Conservation (phyloP, 64 coral and sea anemone genomes). For the Montipora capricornis region DNA sequence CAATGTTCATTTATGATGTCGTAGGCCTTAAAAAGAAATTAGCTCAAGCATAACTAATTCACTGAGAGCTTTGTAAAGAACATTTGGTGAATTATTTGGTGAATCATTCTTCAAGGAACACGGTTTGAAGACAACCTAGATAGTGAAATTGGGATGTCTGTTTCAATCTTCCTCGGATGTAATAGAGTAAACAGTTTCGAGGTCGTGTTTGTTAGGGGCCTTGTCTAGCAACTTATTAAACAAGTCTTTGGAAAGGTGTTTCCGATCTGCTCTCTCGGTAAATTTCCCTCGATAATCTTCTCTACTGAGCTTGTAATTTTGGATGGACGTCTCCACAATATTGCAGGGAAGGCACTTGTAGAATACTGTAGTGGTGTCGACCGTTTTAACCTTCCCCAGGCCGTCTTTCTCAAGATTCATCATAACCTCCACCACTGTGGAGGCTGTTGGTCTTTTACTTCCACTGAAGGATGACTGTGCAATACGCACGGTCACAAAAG, state of each 20-base stretch:
- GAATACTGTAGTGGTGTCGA: constrained; percentile 19
- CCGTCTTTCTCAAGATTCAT: constrained; percentile 23
- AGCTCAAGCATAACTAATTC: neutral
- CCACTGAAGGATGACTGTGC: neutral
- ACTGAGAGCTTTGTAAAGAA: neutral
- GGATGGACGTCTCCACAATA: neutral
- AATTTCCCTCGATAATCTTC: neutral
- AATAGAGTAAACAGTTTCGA: neutral
- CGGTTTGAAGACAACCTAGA: neutral
- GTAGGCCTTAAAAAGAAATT: neutral
- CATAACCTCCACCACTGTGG: neutral
- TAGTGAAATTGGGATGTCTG: neutral
- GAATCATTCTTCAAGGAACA: neutral
- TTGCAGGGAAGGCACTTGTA: constrained; percentile 11
- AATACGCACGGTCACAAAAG: neutral
- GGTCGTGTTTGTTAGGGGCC: neutral
- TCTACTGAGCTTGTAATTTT: neutral
- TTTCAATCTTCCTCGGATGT: neutral
- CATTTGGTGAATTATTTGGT: neutral
- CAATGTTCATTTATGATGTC: constrained; percentile 1
- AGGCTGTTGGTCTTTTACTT: neutral
- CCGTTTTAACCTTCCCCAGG: neutral
- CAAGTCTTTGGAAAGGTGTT: neutral
- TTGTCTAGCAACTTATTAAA: constrained; percentile 9
- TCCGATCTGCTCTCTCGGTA: neutral